Evolutionary conservation across 1,140 invertebrate genomes (phyloP), one percentile per base, ranked within the genome.

Genomic region (Habropoda laboriosa): DNA sequence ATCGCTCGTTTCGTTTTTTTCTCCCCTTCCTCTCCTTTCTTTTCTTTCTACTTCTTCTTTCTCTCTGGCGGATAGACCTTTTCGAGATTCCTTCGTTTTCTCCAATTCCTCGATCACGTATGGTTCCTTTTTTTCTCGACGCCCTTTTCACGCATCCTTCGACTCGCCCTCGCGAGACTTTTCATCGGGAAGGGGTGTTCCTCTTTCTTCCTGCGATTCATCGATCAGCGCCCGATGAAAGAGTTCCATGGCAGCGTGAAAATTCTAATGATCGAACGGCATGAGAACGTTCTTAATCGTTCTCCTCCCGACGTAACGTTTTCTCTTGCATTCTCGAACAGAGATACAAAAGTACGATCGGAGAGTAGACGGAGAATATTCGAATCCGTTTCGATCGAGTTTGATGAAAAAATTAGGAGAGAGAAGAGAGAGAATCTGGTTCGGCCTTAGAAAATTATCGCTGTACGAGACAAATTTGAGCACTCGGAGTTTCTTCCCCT

Each of bases 261-360:
- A 91, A 91, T 91, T 82, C 85, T 92, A 92, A 92, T 92, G 91
- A 92, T 92, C 90, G 91, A 92, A 85, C 80, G 87, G 80, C 88
- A 91, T 90, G 91, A 91, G 91, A 91, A 91, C 68, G 35, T 86
- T 89, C 87, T 91, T 91, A 92, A 91, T 92, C 90, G 91, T 91
- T 90, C 86, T n/a, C n/a, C n/a, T n/a, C n/a, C n/a, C n/a, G n/a
- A n/a, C n/a, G n/a, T n/a, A n/a, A n/a, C n/a, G n/a, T n/a, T n/a
- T n/a, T n/a, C n/a, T n/a, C n/a, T n/a, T n/a, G n/a, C n/a, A n/a
- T n/a, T n/a, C n/a, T n/a, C n/a, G n/a, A n/a, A n/a, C n/a, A n/a
- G n/a, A n/a, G n/a, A n/a, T n/a, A n/a, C n/a, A n/a, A n/a, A n/a
- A n/a, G n/a, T n/a, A n/a, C n/a, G n/a, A n/a, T n/a, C n/a, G n/a